phyloP scores from a whole-genome alignment of 2,113 vertebrate genomes.

The Desmodus rotundus region DNA sequence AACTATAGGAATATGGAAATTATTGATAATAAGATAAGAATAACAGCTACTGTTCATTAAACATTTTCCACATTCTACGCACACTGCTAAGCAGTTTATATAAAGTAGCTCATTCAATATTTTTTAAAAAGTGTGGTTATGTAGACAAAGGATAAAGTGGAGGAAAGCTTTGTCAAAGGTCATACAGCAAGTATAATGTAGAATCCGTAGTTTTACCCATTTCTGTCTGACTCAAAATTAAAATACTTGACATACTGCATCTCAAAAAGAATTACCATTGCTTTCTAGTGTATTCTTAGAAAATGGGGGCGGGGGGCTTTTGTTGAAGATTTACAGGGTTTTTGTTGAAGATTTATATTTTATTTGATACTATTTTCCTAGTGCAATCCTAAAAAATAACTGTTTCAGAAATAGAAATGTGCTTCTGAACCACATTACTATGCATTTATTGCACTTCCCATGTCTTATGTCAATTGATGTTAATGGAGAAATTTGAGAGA shows the following conservation, averaged over 20 bases:
- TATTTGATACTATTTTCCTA: slow-evolving; percentile 5
- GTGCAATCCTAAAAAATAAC: background rate
- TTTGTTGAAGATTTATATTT: slow-evolving; percentile 31
- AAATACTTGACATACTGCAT: background rate
- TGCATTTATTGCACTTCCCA: background rate
- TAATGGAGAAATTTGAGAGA: background rate
- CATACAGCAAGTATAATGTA: background rate
- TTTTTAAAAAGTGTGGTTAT: background rate
- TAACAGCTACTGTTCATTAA: background rate
- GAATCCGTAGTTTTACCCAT: background rate
- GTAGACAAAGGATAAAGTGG: background rate
- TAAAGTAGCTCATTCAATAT: background rate
- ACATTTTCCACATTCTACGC: background rate
- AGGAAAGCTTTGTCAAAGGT: background rate
- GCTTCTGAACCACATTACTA: background rate
- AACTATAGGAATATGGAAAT: background rate
- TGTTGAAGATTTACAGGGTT: background rate
- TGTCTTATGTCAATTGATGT: background rate
- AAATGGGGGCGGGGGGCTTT: background rate
- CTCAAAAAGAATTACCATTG: background rate
- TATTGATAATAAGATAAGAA: background rate
- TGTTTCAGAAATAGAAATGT: background rate
- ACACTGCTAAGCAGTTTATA: background rate
- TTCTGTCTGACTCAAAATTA: background rate
- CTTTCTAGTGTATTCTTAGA: slow-evolving; percentile 9